Evolutionary conservation across 1,140 invertebrate genomes (phyloP).

Genomic region (Odontomachus brunneus): DNA sequence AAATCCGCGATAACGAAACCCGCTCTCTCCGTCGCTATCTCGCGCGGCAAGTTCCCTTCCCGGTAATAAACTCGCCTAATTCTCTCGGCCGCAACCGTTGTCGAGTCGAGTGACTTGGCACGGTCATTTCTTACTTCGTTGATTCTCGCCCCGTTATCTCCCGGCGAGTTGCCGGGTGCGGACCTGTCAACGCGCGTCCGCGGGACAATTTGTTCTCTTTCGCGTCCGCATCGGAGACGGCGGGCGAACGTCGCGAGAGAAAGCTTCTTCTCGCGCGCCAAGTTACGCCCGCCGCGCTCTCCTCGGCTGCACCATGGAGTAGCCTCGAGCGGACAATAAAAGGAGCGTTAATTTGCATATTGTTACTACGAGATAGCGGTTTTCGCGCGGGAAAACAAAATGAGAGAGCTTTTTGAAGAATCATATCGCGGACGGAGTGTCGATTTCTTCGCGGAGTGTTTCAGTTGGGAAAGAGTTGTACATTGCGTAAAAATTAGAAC

Average conservation of each 20-base stretch:
- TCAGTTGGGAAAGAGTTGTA: background rate
- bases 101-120: constrained; percentile 66
- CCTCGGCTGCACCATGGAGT: too few relatives aligned
- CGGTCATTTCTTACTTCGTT: constrained; percentile 73
- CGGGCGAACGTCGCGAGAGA: constrained; percentile 26
- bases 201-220: constrained; percentile 51
- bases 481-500: background rate
- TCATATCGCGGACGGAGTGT: background rate
- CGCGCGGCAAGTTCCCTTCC: constrained; percentile 65
- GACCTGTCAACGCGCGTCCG: constrained; percentile 54
- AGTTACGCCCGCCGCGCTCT: too few relatives aligned
- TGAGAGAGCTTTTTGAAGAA: background rate
- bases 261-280: constrained; percentile 24
- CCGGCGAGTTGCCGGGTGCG: constrained; percentile 31
- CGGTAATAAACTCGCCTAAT: constrained; percentile 73
- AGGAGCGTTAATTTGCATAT: constrained; percentile 47
- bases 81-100: constrained; percentile 62
- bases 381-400: constrained; percentile 22
- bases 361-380: constrained; percentile 21
- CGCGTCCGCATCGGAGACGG: too few relatives aligned
- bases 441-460: constrained; percentile 16
- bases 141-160: constrained; percentile 67
- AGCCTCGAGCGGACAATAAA: too few relatives aligned
- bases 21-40: constrained; percentile 59
- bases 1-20: constrained; percentile 70